Evolutionary conservation across 1,140 invertebrate genomes (phyloP), one percentile per base, ranked within the genome.

Genomic region (Centruroides vittatus): DNA sequence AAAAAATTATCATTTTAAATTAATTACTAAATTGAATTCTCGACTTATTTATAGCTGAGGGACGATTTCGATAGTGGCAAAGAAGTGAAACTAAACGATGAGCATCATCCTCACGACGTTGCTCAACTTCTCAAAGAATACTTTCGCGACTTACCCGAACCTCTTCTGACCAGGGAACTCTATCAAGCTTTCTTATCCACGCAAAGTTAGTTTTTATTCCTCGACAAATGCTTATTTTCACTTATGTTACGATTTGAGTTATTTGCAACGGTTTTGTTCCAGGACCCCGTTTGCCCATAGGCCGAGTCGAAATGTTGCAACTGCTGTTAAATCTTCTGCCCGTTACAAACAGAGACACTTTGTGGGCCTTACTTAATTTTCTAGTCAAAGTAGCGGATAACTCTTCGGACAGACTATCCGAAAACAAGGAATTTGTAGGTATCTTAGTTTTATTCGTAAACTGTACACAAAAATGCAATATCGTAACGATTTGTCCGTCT

Each of bases 81-180:
- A 66, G 84, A 89, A 66, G 82, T 85, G 4, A 78, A 81, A 58
- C 78, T 95, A 66, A 84, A 85, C 46, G 78, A 83, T 5, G 85
- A 89, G 51, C 84, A 86, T 64, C 89, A 88, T 76, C 89, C 90
- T 0, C 91, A 95, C 71, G 93, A 97, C 71, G 88, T 95, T 23
- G 92, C 89, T 4, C 88, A 90, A 1, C 77, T 96, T 34, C 77
- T 96, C 1, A 96, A 97, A 72, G 92, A 96, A 72, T 96, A 86
- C 75, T 84, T 96, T 65, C 79, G 93, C 35, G 93, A 96, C 72
- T 75, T 97, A 50, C 92, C 93, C 0, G 92, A 97, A 71, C 88
- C 92, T 5, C 76, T 97, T 13, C 80, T 97, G 3, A 93, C 90
- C 67, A 80, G 85, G 65, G 86, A 91, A 70, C 79, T 96, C 1